These are phyloP conservation scores for Rhinolophus ferrumequinum DNA, from an alignment of 2,113 vertebrate species.

Conservation along the genomic window DNA sequence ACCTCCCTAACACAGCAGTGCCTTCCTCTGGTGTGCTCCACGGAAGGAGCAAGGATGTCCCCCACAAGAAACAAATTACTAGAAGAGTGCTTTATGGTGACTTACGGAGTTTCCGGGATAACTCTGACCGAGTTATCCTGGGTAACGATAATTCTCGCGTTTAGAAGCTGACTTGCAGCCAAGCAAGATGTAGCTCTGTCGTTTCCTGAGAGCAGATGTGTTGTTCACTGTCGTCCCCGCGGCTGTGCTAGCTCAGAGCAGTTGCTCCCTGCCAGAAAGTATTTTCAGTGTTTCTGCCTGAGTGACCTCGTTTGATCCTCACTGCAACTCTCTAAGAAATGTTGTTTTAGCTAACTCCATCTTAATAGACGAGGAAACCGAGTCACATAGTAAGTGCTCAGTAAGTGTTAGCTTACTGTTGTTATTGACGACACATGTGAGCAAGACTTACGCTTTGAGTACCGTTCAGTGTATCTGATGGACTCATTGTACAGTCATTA, in stretches of 20 bases:
- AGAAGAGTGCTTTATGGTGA: neutral
- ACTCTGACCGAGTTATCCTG: neutral
- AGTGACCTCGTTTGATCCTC: neutral
- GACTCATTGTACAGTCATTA: neutral
- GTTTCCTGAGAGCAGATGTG: neutral
- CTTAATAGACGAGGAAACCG: neutral
- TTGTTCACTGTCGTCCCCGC: accelerated
- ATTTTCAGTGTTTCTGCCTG: neutral
- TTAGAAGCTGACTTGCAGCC: neutral
- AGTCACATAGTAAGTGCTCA: neutral
- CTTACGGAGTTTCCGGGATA: neutral
- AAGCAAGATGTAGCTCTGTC: neutral
- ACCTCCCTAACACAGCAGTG: neutral
- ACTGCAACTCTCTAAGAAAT: neutral
- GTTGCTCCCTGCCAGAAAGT: neutral
- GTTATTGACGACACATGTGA: neutral
- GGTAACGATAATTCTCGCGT: neutral
- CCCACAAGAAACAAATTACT: accelerated
- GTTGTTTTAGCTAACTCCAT: neutral
- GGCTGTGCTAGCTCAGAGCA: neutral
- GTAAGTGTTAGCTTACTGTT: neutral
- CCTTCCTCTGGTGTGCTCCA: neutral
- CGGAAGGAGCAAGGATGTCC: neutral
- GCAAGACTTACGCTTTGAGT: accelerated
- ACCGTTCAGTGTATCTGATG: neutral